A percentile compares a stretch with the other conserved stretches of the same genome.
Conservation (phyloP, 2,113 vertebrate species). For the Alethe diademata region DNA sequence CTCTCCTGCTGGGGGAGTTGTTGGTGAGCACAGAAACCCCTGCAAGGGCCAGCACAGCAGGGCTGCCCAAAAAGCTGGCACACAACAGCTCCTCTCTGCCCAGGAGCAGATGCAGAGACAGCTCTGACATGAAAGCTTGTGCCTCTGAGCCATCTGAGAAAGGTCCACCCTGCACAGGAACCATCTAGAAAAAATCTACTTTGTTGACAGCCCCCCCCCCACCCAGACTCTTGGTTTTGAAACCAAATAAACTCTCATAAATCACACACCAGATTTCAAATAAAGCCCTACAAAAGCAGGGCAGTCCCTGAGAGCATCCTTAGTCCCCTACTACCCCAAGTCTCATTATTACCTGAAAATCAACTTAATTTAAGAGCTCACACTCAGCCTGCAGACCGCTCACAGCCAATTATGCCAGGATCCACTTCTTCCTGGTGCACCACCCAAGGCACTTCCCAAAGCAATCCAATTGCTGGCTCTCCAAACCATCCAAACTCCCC, state of each 20-base stretch:
- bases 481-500: not conserved
- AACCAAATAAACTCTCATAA: not conserved
- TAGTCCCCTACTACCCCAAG: not conserved
- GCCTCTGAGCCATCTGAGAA: not conserved
- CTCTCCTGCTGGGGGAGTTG: not conserved
- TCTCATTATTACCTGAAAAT: not conserved
- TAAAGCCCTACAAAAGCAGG: not conserved
- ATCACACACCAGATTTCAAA: not conserved
- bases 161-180: not conserved
- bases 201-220: not conserved
- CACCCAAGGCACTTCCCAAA: not conserved
- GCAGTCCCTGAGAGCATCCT: not conserved
- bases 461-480: accelerated
- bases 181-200: not conserved
- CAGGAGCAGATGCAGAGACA: not conserved
- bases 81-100: not conserved
- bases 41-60: not conserved
- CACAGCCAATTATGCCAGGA: not conserved
- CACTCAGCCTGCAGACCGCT: not conserved
- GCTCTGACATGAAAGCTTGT: not conserved
- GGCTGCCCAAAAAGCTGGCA: not conserved
- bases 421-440: accelerated
- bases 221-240: not conserved
- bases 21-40: not conserved
- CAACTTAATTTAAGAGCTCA: not conserved